Evolutionary conservation across 1,140 invertebrate genomes (phyloP), one percentile per base, ranked within the genome.

Genomic region (Parapsyche elsis): DNA sequence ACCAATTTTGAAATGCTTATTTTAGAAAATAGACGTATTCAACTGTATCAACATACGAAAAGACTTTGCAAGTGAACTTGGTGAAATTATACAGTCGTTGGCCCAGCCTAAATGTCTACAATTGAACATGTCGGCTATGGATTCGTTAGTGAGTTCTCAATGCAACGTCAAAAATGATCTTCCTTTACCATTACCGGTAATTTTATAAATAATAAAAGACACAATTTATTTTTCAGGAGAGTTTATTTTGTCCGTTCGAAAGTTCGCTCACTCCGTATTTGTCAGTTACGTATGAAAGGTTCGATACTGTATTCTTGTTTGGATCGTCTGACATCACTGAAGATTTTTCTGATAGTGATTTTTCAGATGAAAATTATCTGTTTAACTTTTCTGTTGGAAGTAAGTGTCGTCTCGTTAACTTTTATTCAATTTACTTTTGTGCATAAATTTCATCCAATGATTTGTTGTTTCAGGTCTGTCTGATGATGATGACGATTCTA

Each of bases 21-120:
- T 75, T 26, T 24, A 75, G 73, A 75, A 57, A 75, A 26, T 75
- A 24, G 73, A 75, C 45, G 24, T 75, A 5, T 49, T 49, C 23
- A 75, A 75, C 49, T 75, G 73, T 57, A 1, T 0, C 12, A 57
- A 75, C 7, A 53, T 75, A 75, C 21, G 21, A 19, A 67, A 23
- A 24, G n/a, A 67, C 9, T 75, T 24, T 57, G n/a, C 16, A 12
- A 53, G 12, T 12, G 16, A 53, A 53, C 10, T 53, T 4, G 16
- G 12, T 12, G 49, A 12, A 53, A 53, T 53, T 14, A 12, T 16
- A 14, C 49, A 53, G 12, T 53, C 16, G 12, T 12, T 38, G 1
- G 4, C 16, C 49, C 49, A 53, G 12, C 10, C 30, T 53, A 53
- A 10, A 53, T 16, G 1, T 2, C 14, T 67, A 30, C 64, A 67